Conservation (phyloP, 64 coral and sea anemone genomes). For the Porites australiensis region DNA sequence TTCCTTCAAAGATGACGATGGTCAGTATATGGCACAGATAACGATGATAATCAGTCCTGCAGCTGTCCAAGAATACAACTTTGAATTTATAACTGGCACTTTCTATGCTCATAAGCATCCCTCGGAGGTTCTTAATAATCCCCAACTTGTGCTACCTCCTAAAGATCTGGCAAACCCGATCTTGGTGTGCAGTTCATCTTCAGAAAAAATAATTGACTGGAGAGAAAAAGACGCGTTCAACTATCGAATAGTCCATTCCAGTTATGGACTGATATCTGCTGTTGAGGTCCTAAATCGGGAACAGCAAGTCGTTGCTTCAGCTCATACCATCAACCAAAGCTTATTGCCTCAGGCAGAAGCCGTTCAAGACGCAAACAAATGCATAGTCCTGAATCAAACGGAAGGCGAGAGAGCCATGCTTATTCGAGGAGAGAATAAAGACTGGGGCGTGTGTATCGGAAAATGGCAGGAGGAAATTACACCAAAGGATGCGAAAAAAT, state of each 20-base stretch:
- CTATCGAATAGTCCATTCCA: slow-evolving; percentile 38
- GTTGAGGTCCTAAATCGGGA: slow-evolving; percentile 46
- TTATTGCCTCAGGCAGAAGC: slow-evolving; percentile 17
- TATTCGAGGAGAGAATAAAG: slow-evolving; percentile 40
- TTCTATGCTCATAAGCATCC: neutral
- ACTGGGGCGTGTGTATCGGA: slow-evolving; percentile 52
- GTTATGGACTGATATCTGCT: slow-evolving; percentile 33
- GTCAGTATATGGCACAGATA: neutral
- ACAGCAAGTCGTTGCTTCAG: slow-evolving; percentile 26
- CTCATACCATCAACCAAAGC: slow-evolving; percentile 16
- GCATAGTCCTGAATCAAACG: neutral
- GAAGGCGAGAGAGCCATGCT: slow-evolving; percentile 65
- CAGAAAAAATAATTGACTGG: slow-evolving; percentile 3
- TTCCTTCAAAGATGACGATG: neutral
- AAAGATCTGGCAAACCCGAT: neutral
- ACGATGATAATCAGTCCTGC: neutral
- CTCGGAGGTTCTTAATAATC: slow-evolving; percentile 14
- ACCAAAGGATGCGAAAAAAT: no score
- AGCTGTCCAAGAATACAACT: neutral
- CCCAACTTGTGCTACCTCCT: slow-evolving; percentile 1
- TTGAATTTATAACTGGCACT: neutral
- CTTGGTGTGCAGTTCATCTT: slow-evolving; percentile 24
- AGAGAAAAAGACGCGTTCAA: slow-evolving; percentile 18
- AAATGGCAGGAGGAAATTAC: slow-evolving; percentile 14
- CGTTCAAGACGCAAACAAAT: neutral